Base-by-base conservation (phyloP, 2,888 invertebrate genomes). In the Stenoptilia bipunctidactyla region DNA sequence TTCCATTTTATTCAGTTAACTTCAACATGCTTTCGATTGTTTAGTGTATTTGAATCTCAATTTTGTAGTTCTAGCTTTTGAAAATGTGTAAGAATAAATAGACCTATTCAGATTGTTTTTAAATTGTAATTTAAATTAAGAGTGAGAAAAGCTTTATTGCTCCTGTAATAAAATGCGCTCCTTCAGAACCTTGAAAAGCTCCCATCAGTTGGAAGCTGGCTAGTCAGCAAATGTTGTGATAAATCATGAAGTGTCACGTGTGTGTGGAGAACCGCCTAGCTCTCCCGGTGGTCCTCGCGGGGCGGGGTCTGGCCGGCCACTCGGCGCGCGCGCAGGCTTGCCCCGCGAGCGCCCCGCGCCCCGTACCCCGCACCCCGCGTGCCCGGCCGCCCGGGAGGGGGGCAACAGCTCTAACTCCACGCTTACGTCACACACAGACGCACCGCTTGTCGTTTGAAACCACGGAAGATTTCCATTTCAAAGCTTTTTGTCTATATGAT, bases 271-370 rank as follows among this genome's bases (percentile, higher is more conserved):
- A 71, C 80, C 79, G 80, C 80, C 80, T 77, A 68, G 77, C 84
- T 73, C 70, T 76, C 77, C 82, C 83, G 85, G 84, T 85, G 85
- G 85, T 85, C 85, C 70, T 56, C 69, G 69, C 75, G 76, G 80
- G 79, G 82, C 72, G 76, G 80, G 70, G 79, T 76, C 79, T 65
- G 53, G 57, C 69, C 72, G 75, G 76, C 80, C 77, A 77, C 67
- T 74, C 76, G 68, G 66, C 61, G 58, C 64, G 65, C 64, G 61
- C 62, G 62, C 61, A 68, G 56, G 66, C 48, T 58, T 30, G 13
- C 44, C 55, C 53, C 53, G 48, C 51, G 45, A 50, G 49, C 52
- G 51, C 55, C 51, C 57, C 49, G 53, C 49, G 52, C 52, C 55
- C 56, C 74, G 76, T 71, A 66, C 68, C 69, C 69, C n/a, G 13